Evolutionary conservation across 2,888 invertebrate genomes (phyloP).

Genomic region (Laspeyria flexula): DNA sequence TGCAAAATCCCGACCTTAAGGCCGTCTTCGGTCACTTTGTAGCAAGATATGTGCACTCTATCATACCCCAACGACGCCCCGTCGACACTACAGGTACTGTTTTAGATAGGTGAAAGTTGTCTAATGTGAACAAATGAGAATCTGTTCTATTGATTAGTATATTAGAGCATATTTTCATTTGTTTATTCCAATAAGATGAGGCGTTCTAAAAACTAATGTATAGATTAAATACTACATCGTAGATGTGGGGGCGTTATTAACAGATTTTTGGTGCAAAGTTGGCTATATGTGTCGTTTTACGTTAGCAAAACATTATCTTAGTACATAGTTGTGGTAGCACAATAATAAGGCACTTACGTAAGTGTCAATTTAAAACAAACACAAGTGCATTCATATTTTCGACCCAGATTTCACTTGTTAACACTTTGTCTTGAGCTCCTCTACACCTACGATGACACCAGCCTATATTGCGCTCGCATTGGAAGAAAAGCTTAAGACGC

Average conservation of each 20-base stretch:
- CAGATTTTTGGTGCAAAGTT: too few species aligned
- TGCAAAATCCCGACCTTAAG: conserved; percentile 86
- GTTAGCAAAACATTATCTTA: neutral
- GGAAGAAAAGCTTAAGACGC: too few species aligned
- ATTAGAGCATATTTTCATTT: too few species aligned
- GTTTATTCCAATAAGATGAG: too few species aligned
- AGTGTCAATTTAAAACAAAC: neutral
- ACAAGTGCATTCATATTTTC: conserved; percentile 4
- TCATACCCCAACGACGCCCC: conserved; percentile 84
- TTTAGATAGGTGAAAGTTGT: too few species aligned
- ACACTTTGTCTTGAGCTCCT: conserved; percentile 6
- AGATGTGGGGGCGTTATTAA: neutral
- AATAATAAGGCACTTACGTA: neutral
- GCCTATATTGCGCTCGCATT: too few species aligned
- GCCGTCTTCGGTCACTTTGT: conserved; percentile 89
- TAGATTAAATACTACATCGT: neutral
- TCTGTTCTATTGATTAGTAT: too few species aligned
- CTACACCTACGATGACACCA: conserved; percentile 5
- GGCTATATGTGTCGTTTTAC: too few species aligned
- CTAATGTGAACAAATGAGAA: too few species aligned
- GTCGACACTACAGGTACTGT: conserved; percentile 83
- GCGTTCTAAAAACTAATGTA: too few species aligned
- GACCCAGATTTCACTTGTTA: conserved; percentile 17
- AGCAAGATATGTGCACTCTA: conserved; percentile 86
- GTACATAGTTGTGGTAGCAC: neutral